Evolutionary conservation across 1,140 invertebrate species (phyloP), one percentile per base, ranked within the genome.

Genomic region (Melitaea cinxia): DNA sequence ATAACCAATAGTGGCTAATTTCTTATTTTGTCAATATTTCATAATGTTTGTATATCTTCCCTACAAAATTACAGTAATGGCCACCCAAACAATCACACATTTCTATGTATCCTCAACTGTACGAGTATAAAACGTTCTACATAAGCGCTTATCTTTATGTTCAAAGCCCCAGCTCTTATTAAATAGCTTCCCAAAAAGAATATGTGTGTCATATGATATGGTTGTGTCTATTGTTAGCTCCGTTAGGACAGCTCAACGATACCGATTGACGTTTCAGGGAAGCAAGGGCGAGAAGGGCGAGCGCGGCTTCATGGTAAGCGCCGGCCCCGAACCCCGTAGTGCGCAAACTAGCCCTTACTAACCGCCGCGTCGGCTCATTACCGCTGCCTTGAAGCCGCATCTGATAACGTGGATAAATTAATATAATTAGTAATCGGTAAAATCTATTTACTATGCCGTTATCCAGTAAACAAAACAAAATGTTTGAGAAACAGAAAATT

Each of bases 221-320:
- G n/a, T 42, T 17, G 37, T 17, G 37, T 42, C 23, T 12, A 21
- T 10, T 47, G 19, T 45, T 1, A 45, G 42, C n/a, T 12, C 14
- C 19, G n/a, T 3, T 33, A 7, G 56, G 26, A 39, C 42, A 49
- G 10, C 24, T 59, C 26, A 59, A 66, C 50, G 28, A 68, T 50
- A 58, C 42, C 75, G 69, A 83, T 78, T 91, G 80, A 86, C 82
- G 68, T 94, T 94, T 91, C 93, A 94, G 93, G 94, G 92, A 73
- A 88, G 86, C 85, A 94, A 93, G 89, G 94, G 94, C 80, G 92
- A 93, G 80, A 94, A 93, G 91, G 94, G 94, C 85, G 93, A 94
- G 79, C 92, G 92, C 79, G 94, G 94, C 76, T 92, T 92, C 77
- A 93, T 93, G 94, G 94, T 95, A 94, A 95, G 94, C 84, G 61